A percentile compares a stretch with the other conserved stretches of the same genome.
Conservation (phyloP, 1,140 invertebrate species). For the Drosophila varians region DNA sequence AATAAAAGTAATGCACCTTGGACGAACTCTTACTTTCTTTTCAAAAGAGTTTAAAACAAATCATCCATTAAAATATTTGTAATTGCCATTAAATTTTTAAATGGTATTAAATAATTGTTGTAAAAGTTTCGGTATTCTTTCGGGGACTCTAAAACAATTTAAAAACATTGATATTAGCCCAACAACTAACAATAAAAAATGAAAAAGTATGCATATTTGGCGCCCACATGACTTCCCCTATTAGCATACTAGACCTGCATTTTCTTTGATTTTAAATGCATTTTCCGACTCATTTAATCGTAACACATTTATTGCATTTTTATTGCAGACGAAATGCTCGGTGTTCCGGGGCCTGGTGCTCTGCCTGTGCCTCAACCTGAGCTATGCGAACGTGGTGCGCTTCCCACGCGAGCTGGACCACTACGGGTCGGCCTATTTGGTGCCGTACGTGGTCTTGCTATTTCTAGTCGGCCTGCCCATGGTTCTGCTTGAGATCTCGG, state of each 20-base stretch:
- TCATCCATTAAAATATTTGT: neutral
- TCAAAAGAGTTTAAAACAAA: neutral
- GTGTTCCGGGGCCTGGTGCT: slow-evolving; percentile 82
- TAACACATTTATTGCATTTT: neutral
- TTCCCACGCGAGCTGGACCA: slow-evolving; percentile 82
- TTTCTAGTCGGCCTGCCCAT: slow-evolving; percentile 83
- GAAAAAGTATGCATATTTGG: too few species aligned
- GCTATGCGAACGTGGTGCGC: slow-evolving; percentile 82
- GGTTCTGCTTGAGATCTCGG: slow-evolving; percentile 80
- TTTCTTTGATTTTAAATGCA: neutral
- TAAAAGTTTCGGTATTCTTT: too few species aligned
- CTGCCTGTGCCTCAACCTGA: slow-evolving; percentile 82
- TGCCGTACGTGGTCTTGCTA: slow-evolving; percentile 79
- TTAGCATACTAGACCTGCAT: neutral
- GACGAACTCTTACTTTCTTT: slow-evolving; percentile 20
- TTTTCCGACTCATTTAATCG: neutral
- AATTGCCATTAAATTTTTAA: neutral
- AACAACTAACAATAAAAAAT: neutral
- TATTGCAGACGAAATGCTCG: slow-evolving; percentile 82
- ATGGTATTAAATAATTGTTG: too few species aligned
- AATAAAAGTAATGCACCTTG: neutral
- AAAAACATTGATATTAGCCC: too few species aligned
- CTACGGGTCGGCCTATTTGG: slow-evolving; percentile 77
- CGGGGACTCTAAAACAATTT: too few species aligned
- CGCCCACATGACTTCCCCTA: neutral